These are phyloP conservation scores for Anodontia alba DNA, from an alignment of 2,888 invertebrate species.

Conservation along the genomic window DNA sequence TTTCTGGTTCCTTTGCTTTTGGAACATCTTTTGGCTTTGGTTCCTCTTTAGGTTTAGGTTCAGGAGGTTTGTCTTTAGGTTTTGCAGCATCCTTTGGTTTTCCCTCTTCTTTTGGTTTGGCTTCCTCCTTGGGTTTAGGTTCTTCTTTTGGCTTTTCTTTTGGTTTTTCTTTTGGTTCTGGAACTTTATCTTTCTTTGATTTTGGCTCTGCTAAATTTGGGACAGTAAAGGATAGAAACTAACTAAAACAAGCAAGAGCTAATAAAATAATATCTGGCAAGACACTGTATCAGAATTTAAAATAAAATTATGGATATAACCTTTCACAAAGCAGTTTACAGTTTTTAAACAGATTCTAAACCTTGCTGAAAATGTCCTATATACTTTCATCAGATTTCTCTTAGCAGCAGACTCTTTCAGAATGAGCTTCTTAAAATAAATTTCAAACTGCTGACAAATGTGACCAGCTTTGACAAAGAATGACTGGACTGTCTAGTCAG, in stretches of 20 bases:
- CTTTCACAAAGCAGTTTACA: neutral
- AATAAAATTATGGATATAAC: neutral
- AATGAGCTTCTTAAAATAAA: too few relatives aligned
- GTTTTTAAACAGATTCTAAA: too few relatives aligned
- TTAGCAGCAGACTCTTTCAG: too few relatives aligned
- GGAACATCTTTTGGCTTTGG: neutral
- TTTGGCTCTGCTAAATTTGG: constrained; percentile 17
- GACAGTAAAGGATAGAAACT: constrained; percentile 17
- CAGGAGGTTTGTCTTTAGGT: neutral
- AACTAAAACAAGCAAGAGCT: constrained; percentile 16
- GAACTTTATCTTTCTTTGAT: constrained; percentile 30
- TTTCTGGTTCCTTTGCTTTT: constrained; percentile 46
- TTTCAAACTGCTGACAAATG: too few relatives aligned
- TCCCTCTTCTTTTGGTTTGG: constrained; percentile 15
- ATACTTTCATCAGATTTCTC: too few relatives aligned
- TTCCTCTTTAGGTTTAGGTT: constrained; percentile 2
- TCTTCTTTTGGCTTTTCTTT: constrained; percentile 52
- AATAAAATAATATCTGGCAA: neutral
- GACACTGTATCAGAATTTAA: neutral
- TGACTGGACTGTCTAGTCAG: too few relatives aligned
- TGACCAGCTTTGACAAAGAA: too few relatives aligned
- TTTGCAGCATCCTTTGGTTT: constrained; percentile 17
- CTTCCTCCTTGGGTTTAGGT: constrained; percentile 39
- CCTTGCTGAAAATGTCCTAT: too few relatives aligned
- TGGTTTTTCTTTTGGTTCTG: constrained; percentile 36